phyloP scores from a whole-genome alignment of 2,113 vertebrate genomes.

The Edolisoma coerulescens region DNA sequence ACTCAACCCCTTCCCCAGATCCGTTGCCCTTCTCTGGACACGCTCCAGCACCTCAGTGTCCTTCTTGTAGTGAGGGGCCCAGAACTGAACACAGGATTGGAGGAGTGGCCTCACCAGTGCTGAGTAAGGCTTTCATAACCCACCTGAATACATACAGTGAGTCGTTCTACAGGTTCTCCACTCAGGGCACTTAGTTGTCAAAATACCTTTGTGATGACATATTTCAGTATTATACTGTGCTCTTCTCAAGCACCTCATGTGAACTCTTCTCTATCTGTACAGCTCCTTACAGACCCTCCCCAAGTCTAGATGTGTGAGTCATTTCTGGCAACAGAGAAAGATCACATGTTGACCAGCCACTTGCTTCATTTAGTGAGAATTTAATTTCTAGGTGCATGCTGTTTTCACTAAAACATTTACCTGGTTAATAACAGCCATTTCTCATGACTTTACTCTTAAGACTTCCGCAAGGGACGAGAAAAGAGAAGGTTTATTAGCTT shows the following conservation, averaged over 20 bases:
- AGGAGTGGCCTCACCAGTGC: not conserved
- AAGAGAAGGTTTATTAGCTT: not conserved
- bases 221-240: not conserved
- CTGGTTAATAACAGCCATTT: not conserved
- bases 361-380: not conserved
- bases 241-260: not conserved
- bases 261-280: not conserved
- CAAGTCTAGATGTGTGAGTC: rapidly evolving
- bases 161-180: not conserved
- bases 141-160: not conserved
- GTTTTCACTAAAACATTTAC: not conserved
- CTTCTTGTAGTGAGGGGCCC: not conserved
- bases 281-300: not conserved
- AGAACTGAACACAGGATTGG: not conserved
- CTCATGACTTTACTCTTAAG: not conserved
- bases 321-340: not conserved
- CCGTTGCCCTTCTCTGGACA: rapidly evolving
- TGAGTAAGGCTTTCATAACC: not conserved
- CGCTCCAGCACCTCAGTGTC: rapidly evolving
- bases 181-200: not conserved
- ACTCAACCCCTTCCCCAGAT: not conserved
- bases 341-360: not conserved
- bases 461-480: not conserved
- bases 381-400: not conserved
- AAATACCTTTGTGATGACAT: not conserved